Conservation (phyloP, 2,797 vertebrate species). For the Pampus argenteus region DNA sequence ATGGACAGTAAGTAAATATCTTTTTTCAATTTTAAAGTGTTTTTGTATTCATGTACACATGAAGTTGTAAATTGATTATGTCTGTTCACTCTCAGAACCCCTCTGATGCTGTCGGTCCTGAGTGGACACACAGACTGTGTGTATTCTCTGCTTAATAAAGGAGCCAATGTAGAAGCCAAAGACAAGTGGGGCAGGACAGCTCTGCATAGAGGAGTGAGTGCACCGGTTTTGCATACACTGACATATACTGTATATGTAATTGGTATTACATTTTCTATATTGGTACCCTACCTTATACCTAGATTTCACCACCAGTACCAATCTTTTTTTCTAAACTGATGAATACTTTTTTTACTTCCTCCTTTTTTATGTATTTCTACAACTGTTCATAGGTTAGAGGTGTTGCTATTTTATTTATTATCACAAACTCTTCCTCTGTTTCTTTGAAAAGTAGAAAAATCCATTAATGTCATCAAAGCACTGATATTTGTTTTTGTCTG, state of each 20-base stretch:
- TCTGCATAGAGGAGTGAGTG: slow-evolving; percentile 94
- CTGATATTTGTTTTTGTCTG: slow-evolving; percentile 24
- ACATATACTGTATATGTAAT: not conserved
- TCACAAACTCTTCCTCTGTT: not conserved
- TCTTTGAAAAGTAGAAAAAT: not conserved
- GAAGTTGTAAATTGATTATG: not conserved
- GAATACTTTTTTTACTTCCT: no score
- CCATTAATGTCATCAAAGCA: not conserved
- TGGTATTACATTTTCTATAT: not conserved
- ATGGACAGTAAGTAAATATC: slow-evolving; percentile 91
- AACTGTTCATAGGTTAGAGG: no score
- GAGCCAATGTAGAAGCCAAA: slow-evolving; percentile 97
- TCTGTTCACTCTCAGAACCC: slow-evolving; percentile 86
- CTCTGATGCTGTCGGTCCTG: slow-evolving; percentile 96
- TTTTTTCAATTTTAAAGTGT: not conserved
- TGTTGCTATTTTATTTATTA: not conserved
- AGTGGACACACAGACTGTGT: slow-evolving; percentile 98
- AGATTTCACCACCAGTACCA: not conserved
- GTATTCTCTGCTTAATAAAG: slow-evolving; percentile 96
- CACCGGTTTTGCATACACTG: not conserved
- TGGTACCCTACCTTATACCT: not conserved
- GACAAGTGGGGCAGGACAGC: slow-evolving; percentile 98
- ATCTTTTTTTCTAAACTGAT: no score
- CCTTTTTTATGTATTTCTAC: no score
- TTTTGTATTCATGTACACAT: not conserved